Percentiles rank a stretch among this genome's conserved stretches.
These are phyloP conservation scores for Macroglossus sobrinus DNA, from an alignment of 2,113 vertebrate species.

Conservation along the genomic window DNA sequence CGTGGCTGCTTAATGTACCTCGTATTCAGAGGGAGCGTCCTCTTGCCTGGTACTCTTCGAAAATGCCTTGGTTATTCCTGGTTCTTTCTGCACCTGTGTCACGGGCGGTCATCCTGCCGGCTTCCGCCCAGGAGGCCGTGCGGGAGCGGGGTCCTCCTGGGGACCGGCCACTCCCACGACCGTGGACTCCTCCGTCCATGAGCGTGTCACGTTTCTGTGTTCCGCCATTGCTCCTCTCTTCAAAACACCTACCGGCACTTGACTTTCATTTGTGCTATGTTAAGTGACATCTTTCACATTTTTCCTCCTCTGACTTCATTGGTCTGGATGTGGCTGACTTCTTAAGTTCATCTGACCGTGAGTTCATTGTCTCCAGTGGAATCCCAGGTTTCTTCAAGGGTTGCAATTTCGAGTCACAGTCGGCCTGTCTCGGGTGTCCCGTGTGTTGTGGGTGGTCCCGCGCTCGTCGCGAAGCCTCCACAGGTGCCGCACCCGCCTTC, in stretches of 20 bases:
- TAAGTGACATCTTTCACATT: background rate
- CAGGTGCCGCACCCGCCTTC: background rate
- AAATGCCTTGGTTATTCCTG: background rate
- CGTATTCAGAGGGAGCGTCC: no score
- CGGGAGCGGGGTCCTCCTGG: no score
- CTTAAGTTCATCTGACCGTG: background rate
- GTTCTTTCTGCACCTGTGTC: background rate
- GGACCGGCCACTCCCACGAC: background rate
- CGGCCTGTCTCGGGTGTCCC: background rate
- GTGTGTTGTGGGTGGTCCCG: background rate
- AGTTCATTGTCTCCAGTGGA: background rate
- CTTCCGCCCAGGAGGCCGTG: background rate
- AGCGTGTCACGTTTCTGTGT: background rate
- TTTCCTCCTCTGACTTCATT: background rate
- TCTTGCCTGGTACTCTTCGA: background rate
- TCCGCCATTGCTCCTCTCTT: background rate
- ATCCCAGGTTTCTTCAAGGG: background rate
- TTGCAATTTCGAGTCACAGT: background rate
- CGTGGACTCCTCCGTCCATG: background rate
- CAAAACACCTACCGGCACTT: background rate
- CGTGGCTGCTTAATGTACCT: background rate
- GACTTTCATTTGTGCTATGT: background rate
- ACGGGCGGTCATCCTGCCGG: background rate
- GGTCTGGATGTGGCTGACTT: background rate
- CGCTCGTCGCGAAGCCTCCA: background rate